These are phyloP conservation scores for Thymelicus sylvestris DNA, from an alignment of 2,888 invertebrate species.

Conservation along the genomic window DNA sequence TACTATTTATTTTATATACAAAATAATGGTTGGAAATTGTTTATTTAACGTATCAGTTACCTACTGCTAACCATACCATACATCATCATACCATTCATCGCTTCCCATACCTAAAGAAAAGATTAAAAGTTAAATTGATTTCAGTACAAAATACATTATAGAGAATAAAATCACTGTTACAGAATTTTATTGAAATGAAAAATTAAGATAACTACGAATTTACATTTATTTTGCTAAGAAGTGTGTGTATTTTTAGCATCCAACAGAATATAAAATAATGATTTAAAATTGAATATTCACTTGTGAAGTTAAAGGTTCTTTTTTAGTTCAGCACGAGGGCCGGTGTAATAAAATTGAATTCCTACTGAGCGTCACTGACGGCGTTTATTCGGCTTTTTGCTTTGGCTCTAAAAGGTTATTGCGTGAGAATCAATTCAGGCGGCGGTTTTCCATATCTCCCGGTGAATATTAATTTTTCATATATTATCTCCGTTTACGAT, in stretches of 20 bases:
- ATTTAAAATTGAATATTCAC: constrained; percentile 30
- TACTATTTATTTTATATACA: too few relatives aligned
- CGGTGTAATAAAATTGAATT: constrained; percentile 76
- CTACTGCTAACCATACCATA: too few relatives aligned
- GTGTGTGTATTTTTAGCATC: neutral
- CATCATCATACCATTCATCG: too few relatives aligned
- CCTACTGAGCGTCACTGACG: constrained; percentile 61
- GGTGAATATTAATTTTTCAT: constrained; percentile 70
- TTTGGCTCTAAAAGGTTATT: constrained; percentile 76
- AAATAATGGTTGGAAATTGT: too few relatives aligned
- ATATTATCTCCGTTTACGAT: constrained; percentile 44
- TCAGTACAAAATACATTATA: too few relatives aligned
- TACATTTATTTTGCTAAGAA: too few relatives aligned
- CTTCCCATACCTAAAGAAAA: too few relatives aligned
- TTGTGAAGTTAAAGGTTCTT: constrained; percentile 38
- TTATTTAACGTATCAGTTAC: too few relatives aligned
- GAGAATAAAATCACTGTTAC: too few relatives aligned
- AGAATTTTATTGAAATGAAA: too few relatives aligned
- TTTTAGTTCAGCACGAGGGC: constrained; percentile 45
- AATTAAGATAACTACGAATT: too few relatives aligned
- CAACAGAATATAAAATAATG: constrained; percentile 1
- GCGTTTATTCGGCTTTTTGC: constrained; percentile 77
- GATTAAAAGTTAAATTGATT: too few relatives aligned
- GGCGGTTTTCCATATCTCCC: constrained; percentile 57
- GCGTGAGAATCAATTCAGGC: constrained; percentile 80